Evolutionary conservation across 2,113 vertebrate genomes (phyloP).

Genomic region (Pipa parva): DNA sequence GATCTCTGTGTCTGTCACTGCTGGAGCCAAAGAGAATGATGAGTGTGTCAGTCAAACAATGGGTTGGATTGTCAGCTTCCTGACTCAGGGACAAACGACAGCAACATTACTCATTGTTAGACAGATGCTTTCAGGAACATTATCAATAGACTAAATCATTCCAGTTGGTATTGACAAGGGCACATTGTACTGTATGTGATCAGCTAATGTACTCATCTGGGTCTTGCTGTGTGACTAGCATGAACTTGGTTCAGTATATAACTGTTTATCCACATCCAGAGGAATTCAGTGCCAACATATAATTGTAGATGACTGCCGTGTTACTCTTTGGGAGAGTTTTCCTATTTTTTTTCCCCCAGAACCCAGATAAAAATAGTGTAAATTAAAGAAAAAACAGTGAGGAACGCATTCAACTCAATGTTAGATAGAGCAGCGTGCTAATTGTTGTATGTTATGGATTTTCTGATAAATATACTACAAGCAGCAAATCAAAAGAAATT

Average conservation of each 20-base stretch:
- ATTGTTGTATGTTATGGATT: no score
- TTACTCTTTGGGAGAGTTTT: no score
- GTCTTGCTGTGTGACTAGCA: neutral
- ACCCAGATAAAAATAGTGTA: no score
- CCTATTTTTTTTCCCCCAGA: no score
- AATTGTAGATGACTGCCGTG: no score
- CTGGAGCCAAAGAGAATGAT: neutral
- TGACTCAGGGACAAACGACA: conserved; percentile 6
- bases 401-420: no score
- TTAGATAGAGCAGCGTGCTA: no score
- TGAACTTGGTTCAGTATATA: neutral
- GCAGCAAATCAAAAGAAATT: no score
- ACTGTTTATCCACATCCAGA: neutral
- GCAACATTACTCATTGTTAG: conserved; percentile 17
- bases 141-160: neutral
- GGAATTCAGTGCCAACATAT: no score
- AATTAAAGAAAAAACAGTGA: no score
- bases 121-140: neutral
- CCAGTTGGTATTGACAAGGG: neutral
- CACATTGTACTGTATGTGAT: neutral
- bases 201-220: neutral
- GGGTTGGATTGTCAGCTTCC: neutral
- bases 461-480: no score
- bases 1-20: conserved; percentile 8
- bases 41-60: neutral